phyloP scores from a whole-genome alignment of 2,113 vertebrate genomes.

The Siniperca knerii region DNA sequence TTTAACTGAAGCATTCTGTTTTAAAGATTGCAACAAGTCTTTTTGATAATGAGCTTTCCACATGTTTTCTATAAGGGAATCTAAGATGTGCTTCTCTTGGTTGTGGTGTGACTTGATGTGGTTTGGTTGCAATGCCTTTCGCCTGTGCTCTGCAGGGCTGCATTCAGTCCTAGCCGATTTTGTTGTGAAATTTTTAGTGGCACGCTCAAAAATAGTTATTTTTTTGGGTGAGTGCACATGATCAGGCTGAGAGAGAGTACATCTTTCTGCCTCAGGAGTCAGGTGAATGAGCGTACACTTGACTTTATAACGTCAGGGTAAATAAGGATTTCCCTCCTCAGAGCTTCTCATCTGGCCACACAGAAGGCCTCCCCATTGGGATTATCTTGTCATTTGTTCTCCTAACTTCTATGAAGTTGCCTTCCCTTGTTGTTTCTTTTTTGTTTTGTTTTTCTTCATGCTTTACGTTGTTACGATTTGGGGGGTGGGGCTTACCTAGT shows the following conservation, averaged over 20 bases:
- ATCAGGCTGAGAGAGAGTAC: conserved; percentile 2
- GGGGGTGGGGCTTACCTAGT: conserved; percentile 40
- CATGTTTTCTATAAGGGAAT: conserved; percentile 80
- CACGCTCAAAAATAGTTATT: not conserved
- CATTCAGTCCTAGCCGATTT: conserved; percentile 14
- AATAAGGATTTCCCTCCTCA: conserved; percentile 69
- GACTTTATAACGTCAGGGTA: conserved; percentile 12
- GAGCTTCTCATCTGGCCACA: conserved; percentile 73
- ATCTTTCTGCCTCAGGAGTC: conserved; percentile 33
- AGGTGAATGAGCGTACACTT: conserved; percentile 10
- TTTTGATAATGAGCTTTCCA: conserved; percentile 78
- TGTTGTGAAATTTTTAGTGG: conserved; percentile 18
- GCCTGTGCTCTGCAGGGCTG: conserved; percentile 39
- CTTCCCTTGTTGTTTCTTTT: conserved; percentile 75
- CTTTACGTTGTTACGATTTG: conserved; percentile 77
- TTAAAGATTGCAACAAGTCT: conserved; percentile 84
- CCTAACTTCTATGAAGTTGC: conserved; percentile 91
- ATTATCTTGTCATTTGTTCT: conserved; percentile 83
- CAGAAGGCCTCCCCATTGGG: conserved; percentile 82
- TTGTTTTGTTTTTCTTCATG: conserved; percentile 66
- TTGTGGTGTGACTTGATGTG: conserved; percentile 51
- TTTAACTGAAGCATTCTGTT: conserved; percentile 84
- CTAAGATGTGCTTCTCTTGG: conserved; percentile 68
- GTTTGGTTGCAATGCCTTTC: conserved; percentile 41
- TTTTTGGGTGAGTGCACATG: conserved; percentile 3